Base-by-base conservation (phyloP, 2,888 invertebrate species). In the Sarcophaga carnaria region DNA sequence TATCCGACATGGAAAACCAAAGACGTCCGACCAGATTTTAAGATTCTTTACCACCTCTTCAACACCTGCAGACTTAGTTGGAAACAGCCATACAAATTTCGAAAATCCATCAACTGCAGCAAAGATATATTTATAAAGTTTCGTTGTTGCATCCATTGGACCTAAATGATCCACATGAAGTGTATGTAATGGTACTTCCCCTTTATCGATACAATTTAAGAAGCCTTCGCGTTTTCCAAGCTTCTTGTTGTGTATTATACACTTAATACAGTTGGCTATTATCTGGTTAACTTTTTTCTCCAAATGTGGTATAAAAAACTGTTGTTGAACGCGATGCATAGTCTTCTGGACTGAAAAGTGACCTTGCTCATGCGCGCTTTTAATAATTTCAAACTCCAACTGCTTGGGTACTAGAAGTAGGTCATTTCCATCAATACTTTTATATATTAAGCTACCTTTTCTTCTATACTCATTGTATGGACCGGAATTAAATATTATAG, bases 211-310 rank as follows among this genome's bases (percentile, higher is more conserved):
- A 0, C 90, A 88, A 72, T 91, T 76, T 54, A 92, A 83, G 14
- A 87, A 89, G n/a, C 92, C 92, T 83, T 92, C 91, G 69, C 91
- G 87, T 75, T 91, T 92, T 0, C 92, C 92, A 3, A 77, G 78
- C 70, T 92, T 86, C 59, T 67, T 77, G 25, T 80, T 76, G 20
- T 72, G 5, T 6, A 27, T 27, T 27, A 27, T 27, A 27, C 27
- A 27, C 27, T 27, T 27, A 4, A 27, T 27, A 27, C 27, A 27
- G 27, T 27, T 27, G 27, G 3, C 20, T n/a, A 79, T 77, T 5
- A 70, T 20, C 17, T 69, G 63, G 0, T 25, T 4, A 6, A 81
- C 74, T 74, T 89, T 88, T 2, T 47, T 22, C 45, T 74, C 74
- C 4, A 88, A 25, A 14, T 81, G 75, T 12, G 85, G 81, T 27